A percentile compares a stretch with the other conserved stretches of the same genome.
Conservation (phyloP, 2,888 invertebrate species). For the Nomada fabriciana region DNA sequence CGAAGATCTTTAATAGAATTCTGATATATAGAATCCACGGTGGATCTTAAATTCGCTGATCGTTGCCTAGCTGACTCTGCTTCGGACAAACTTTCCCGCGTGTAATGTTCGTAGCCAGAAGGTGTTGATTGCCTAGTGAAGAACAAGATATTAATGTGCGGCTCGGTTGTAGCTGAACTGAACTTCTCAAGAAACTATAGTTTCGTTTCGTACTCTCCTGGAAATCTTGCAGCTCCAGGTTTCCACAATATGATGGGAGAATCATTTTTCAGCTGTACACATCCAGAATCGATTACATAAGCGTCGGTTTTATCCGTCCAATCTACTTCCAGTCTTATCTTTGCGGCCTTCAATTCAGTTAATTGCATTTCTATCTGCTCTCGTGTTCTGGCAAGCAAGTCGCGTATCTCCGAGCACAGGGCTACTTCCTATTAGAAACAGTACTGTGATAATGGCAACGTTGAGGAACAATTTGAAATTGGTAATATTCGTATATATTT, state of each 20-base stretch:
- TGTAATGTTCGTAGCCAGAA: slow-evolving; percentile 94
- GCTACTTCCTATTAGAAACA: slow-evolving; percentile 86
- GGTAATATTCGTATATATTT: background rate
- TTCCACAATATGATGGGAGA: slow-evolving; percentile 91
- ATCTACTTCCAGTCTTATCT: slow-evolving; percentile 93
- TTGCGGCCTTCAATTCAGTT: slow-evolving; percentile 91
- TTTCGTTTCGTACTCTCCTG: slow-evolving; percentile 87
- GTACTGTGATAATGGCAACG: background rate
- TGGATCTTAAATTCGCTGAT: slow-evolving; percentile 89
- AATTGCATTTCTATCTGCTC: slow-evolving; percentile 90
- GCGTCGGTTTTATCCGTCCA: slow-evolving; percentile 96
- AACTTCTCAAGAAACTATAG: background rate
- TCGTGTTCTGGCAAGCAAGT: slow-evolving; percentile 87
- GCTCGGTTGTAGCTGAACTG: background rate
- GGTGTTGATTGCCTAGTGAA: slow-evolving; percentile 90
- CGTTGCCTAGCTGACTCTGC: slow-evolving; percentile 91
- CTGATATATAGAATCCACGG: slow-evolving; percentile 90
- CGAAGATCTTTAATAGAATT: slow-evolving; percentile 93
- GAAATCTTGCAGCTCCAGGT: slow-evolving; percentile 92
- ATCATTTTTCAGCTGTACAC: slow-evolving; percentile 89
- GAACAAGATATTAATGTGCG: background rate
- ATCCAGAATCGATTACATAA: slow-evolving; percentile 90
- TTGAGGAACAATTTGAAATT: background rate
- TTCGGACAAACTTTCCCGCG: slow-evolving; percentile 90
- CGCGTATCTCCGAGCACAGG: slow-evolving; percentile 89